These are phyloP conservation scores for Drosophila suzukii DNA, from an alignment of 1,140 invertebrate genomes.

Conservation along the genomic window DNA sequence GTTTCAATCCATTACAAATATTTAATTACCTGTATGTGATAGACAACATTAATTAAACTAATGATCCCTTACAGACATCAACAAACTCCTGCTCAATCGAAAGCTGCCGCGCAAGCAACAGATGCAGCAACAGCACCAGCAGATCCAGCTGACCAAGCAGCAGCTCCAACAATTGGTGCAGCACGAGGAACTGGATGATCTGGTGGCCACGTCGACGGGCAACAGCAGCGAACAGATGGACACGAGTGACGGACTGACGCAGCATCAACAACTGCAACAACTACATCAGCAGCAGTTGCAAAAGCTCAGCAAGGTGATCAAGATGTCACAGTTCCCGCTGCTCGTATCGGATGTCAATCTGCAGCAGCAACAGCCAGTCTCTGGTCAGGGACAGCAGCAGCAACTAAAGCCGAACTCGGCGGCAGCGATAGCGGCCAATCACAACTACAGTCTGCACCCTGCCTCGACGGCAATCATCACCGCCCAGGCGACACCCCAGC, in stretches of 20 bases:
- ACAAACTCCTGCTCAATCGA: slow-evolving; percentile 76
- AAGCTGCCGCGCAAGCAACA: slow-evolving; percentile 76
- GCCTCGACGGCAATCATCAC: slow-evolving; percentile 76
- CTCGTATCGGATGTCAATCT: slow-evolving; percentile 77
- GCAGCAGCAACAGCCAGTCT: slow-evolving; percentile 56
- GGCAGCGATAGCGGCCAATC: slow-evolving; percentile 76
- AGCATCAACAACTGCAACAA: slow-evolving; percentile 56
- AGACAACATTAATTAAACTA: not conserved
- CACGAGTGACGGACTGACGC: slow-evolving; percentile 36
- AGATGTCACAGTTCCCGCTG: slow-evolving; percentile 76
- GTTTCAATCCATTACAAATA: too few relatives aligned
- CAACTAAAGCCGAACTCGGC: slow-evolving; percentile 75
- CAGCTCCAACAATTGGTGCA: slow-evolving; percentile 71
- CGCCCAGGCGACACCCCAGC: slow-evolving; percentile 61
- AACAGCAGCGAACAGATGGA: slow-evolving; percentile 60
- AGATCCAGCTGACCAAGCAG: slow-evolving; percentile 76
- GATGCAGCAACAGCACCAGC: slow-evolving; percentile 46
- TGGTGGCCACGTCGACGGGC: slow-evolving; percentile 46
- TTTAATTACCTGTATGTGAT: too few relatives aligned
- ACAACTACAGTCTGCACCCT: slow-evolving; percentile 82
- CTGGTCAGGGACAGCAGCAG: slow-evolving; percentile 53
- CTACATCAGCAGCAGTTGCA: slow-evolving; percentile 62
- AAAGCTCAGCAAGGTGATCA: slow-evolving; percentile 78
- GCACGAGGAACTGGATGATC: slow-evolving; percentile 58
- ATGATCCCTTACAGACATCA: slow-evolving; percentile 60